Evolutionary conservation across 2,113 vertebrate species (phyloP).

Genomic region (Trachemys scripta): DNA sequence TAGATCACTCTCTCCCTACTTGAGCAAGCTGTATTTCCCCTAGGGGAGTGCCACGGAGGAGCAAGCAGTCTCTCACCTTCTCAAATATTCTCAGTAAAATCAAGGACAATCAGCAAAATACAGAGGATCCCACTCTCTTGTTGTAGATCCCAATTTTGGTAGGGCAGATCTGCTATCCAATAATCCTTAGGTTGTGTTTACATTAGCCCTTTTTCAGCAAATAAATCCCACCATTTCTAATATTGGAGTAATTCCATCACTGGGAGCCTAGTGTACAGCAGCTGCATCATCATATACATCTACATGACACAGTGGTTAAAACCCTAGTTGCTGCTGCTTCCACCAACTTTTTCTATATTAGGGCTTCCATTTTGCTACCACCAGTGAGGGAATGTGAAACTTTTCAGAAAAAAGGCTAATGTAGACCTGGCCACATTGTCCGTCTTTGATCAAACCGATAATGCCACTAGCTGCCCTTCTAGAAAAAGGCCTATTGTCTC

Average conservation of each 20-base stretch:
- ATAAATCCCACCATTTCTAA: not conserved
- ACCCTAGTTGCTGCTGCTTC: not conserved
- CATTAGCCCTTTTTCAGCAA: not conserved
- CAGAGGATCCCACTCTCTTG: not conserved
- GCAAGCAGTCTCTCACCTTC: not conserved
- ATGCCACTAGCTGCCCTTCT: not conserved
- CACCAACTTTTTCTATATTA: not conserved
- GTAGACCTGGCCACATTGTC: not conserved
- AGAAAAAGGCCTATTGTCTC: not conserved
- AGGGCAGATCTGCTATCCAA: not conserved
- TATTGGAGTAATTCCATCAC: not conserved
- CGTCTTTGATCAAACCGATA: not conserved
- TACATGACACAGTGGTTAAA: not conserved
- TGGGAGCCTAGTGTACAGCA: not conserved
- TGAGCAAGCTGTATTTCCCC: not conserved
- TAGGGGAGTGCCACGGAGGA: not conserved
- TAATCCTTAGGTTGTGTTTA: not conserved
- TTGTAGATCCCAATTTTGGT: not conserved
- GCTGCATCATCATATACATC: not conserved
- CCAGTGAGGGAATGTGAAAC: not conserved
- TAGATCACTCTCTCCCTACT: not conserved
- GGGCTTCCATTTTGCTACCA: not conserved
- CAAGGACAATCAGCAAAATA: not conserved
- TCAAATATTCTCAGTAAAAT: not conserved
- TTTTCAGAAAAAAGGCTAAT: not conserved